Evolutionary conservation across 2,113 vertebrate genomes (phyloP), one percentile per base, ranked within the genome.

Genomic region (Tyrannus savana): DNA sequence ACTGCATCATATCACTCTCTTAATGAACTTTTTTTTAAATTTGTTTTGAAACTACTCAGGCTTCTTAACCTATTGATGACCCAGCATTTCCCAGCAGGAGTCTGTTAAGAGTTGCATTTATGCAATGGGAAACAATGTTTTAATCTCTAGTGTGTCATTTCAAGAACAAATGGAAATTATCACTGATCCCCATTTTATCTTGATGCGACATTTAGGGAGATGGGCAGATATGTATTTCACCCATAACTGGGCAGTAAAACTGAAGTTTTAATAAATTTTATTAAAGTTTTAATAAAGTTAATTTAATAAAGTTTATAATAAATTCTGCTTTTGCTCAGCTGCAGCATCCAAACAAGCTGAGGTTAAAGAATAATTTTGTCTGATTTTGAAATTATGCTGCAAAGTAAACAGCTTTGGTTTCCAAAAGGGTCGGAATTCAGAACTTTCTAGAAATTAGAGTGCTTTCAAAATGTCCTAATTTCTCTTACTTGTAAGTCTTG

Each of bases 1-100:
- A n/a, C 27, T 49, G 9, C 0, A 0, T 46, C 4, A 1, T 69
- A 69, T 52, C 46, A 15, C 16, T 72, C 5, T 6, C 23, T 68
- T 67, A 27, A 63, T 50, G 15, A 66, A 49, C 27, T 28, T 60
- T 33, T 74, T 12, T 8, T 8, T 1, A 14, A 58, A 35, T 15
- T 86, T 55, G 69, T 74, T 93, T 91, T 89, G 33, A 78, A 94
- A 71, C 3, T 41, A 19, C 28, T 66, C 33, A 69, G 50, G 23
- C 22, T 83, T 76, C 59, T 76, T 19, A 75, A 37, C 12, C 25
- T 71, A 15, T 33, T 17, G 1, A 30, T 93, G 64, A 95, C 77
- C 60, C 46, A 50, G 11, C 35, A 35, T 86, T 93, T 94, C 55
- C 77, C 77, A 89, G 60, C 59, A 74, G 87, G 31, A 80, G 37